Base-by-base conservation (phyloP, 1,140 invertebrate genomes). In the Medauroidea extradentata region DNA sequence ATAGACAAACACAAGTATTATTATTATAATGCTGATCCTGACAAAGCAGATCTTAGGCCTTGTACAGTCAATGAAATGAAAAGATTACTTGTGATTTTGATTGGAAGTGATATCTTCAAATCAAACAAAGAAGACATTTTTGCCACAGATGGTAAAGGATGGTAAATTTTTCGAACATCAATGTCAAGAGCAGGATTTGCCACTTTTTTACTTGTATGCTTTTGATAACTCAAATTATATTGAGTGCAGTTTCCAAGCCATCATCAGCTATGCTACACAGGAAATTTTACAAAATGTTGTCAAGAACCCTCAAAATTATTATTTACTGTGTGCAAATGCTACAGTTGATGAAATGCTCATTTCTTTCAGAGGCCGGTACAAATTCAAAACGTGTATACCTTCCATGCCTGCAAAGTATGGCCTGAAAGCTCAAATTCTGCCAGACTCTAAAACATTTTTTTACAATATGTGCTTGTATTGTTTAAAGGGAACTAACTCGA, bases 321-420 rank as follows among this genome's bases (percentile, higher is more conserved):
- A 7, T 34, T 34, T 11, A 11, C 11, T 34, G 11, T 4, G 29
- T 11, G 4, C 4, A 34, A 34, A 34, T 34, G 29, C 29, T 34
- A 34, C 29, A 34, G 67, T 77, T 27, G 75, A 78, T 8, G 16
- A 53, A 38, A 41, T 61, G 24, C 61, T 77, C 7, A 51, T 77
- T 2, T 51, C 64, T 23, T 79, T 78, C 66, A 53, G 73, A 41
- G 76, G 73, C 13, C 39, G 69, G 11, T 75, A 71, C 57, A 57
- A 57, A 38, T 75, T 78, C 52, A 59, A 67, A 27, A 71, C 74
- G 60, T 79, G 77, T 59, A 78, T 79, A 51, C 74, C n/a, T n/a
- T n/a, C n/a, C n/a, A n/a, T n/a, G n/a, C n/a, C 74, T 0, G 63
- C 61, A 23, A 75, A 73, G 56, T 81, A 78, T 63, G 79, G 78